Percentiles rank a stretch among this genome's conserved stretches.
These are phyloP conservation scores for Eptatretus burgeri DNA, from an alignment of 2,113 vertebrate genomes.

Conservation along the genomic window DNA sequence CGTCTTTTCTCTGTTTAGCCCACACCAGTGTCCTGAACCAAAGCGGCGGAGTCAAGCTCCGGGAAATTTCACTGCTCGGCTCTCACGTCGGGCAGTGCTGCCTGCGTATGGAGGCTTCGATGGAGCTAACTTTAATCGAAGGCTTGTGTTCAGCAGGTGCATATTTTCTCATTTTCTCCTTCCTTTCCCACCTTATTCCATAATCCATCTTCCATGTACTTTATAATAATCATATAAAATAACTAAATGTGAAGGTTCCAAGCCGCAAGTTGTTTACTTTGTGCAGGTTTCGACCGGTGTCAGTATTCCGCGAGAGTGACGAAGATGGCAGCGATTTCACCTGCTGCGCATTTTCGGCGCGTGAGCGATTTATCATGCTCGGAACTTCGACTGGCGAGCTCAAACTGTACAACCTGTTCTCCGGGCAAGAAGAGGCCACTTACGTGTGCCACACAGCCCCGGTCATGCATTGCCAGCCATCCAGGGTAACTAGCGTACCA, in stretches of 20 bases:
- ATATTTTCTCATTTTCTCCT: no score
- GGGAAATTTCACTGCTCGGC: slow-evolving; percentile 71
- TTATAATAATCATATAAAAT: no score
- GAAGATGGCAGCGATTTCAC: slow-evolving; percentile 93
- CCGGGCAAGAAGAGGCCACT: slow-evolving; percentile 84
- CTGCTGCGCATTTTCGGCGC: slow-evolving; percentile 84
- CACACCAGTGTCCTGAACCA: slow-evolving; percentile 92
- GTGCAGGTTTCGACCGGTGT: slow-evolving; percentile 72
- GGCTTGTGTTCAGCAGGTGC: slow-evolving; percentile 95
- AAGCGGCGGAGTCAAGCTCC: slow-evolving; percentile 93
- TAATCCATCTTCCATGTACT: no score
- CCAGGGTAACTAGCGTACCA: slow-evolving; percentile 23
- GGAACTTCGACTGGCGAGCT: slow-evolving; percentile 81
- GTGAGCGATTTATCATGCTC: slow-evolving; percentile 83
- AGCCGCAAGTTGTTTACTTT: no score
- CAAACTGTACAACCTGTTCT: slow-evolving; percentile 92
- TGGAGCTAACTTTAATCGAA: slow-evolving; percentile 88
- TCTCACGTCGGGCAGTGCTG: slow-evolving; percentile 59
- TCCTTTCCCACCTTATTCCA: no score
- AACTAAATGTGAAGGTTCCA: no score
- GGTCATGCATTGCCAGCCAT: slow-evolving; percentile 84
- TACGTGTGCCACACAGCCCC: slow-evolving; percentile 89
- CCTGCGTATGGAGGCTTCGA: slow-evolving; percentile 93
- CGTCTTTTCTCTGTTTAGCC: slow-evolving; percentile 94
- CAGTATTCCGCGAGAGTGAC: slow-evolving; percentile 82